phyloP scores from a whole-genome alignment of 37 sponge, comb jelly and placozoan species.

The Halisarca cf. caerulea region DNA sequence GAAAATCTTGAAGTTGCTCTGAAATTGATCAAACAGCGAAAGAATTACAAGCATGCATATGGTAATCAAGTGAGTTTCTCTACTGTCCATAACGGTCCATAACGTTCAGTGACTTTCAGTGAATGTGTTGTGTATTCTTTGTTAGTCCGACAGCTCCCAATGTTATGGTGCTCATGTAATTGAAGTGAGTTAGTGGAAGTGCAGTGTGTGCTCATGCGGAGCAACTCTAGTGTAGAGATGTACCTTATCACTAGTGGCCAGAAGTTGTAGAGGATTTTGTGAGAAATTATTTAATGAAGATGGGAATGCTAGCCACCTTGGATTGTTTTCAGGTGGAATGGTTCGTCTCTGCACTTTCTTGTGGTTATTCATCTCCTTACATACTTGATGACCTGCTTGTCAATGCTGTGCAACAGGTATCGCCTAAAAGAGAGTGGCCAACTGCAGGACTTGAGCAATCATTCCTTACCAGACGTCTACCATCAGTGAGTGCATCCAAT shows the following conservation, averaged over 20 bases:
- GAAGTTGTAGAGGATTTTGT: slow-evolving; percentile 98
- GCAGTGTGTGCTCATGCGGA: no score
- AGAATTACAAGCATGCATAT: neutral
- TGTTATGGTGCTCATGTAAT: no score
- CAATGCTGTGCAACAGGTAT: slow-evolving; percentile 64
- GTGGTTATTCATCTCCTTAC: no score
- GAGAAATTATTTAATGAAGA: slow-evolving; percentile 82
- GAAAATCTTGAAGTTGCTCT: slow-evolving; percentile 50
- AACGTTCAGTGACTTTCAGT: no score
- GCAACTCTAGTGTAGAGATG: neutral
- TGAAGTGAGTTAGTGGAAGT: no score
- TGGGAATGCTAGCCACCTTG: slow-evolving; percentile 73
- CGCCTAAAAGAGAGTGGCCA: slow-evolving; percentile 25
- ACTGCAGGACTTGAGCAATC: slow-evolving; percentile 21
- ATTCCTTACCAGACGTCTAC: slow-evolving; percentile 69
- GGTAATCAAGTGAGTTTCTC: no score
- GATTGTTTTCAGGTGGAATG: slow-evolving; percentile 91
- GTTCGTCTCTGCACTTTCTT: no score
- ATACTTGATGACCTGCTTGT: no score
- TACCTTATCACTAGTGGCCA: slow-evolving; percentile 7
- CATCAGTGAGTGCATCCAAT: slow-evolving; percentile 58
- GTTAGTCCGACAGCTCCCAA: no score
- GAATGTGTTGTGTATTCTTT: no score
- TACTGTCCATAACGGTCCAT: no score
- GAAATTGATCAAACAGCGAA: slow-evolving; percentile 16